Base-by-base conservation (phyloP, 2,888 invertebrate species). In the Nineta flava region DNA sequence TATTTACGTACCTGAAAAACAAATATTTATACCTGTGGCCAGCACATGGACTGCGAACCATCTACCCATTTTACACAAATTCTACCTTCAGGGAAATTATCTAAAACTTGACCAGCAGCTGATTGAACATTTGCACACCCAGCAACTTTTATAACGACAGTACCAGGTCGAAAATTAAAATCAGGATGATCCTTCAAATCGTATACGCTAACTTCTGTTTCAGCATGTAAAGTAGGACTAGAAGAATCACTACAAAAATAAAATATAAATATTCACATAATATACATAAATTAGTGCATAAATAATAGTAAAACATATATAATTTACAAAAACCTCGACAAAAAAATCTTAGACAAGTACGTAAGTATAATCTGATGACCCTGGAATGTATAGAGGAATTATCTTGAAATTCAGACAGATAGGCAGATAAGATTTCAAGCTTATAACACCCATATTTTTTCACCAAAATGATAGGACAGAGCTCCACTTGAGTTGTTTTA, bases 1-100 rank as follows among this genome's bases (percentile, higher is more conserved):
- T 38, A 38, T 38, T 13, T 38, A 5, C 9, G 9, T 43, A 43
- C 38, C 5, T 10, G 38, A 38, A 38, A 42, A 3, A 10, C 12
- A 21, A 19, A 44, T 21, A 44, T 46, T 26, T 17, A 15, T 45
- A 49, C 88, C 63, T 93, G 92, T 0, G 95, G 95, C 83, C 87
- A 93, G 63, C 90, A 92, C 74, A 86, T 82, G 55, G 88, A 87
- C 7, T 81, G 77, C 53, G 80, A 81, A 10, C 85, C 86, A 61
- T 87, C 85, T 1, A 88, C 84, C 95, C 94, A 95, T 78, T 87
- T 84, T n/a, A 95, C 90, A 60, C 84, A 81, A 4, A 94, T 85
- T 53, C 82, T 76, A 1, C 77, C 94, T 69, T 90, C 82, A 4
- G 87, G 83, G 67, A 82, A 87, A 63, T 92, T 87, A 65, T 92